phyloP scores from a whole-genome alignment of 2,888 invertebrate genomes.

The Pandemis cinnamomeana region DNA sequence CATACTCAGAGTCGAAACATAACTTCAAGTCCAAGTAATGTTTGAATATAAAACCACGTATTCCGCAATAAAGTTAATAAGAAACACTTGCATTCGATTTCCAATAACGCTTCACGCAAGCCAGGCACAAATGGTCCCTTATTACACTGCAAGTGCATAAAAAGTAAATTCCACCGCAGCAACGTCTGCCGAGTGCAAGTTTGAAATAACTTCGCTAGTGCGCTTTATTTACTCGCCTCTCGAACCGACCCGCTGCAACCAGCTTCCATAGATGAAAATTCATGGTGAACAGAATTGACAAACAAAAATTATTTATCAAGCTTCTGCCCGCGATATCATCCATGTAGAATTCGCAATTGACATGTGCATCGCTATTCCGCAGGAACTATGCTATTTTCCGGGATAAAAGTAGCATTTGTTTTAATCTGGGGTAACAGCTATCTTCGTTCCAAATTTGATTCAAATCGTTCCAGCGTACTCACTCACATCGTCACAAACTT shows the following conservation, averaged over 20 bases:
- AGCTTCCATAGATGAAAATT: constrained; percentile 36
- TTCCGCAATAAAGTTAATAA: constrained; percentile 12
- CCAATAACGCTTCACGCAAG: constrained; percentile 24
- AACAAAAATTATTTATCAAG: background rate
- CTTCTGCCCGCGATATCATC: too few relatives aligned
- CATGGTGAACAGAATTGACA: constrained; percentile 9
- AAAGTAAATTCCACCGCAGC: constrained; percentile 61
- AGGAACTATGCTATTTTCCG: too few relatives aligned
- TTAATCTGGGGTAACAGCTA: too few relatives aligned
- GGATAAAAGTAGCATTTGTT: too few relatives aligned
- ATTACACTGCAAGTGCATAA: constrained; percentile 53
- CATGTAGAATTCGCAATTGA: too few relatives aligned
- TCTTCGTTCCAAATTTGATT: too few relatives aligned
- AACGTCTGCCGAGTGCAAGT: constrained; percentile 53
- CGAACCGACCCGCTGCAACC: constrained; percentile 61
- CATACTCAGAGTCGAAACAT: background rate
- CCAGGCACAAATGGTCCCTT: constrained; percentile 39
- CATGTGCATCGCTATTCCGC: too few relatives aligned
- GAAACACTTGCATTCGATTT: constrained; percentile 19
- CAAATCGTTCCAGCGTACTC: too few relatives aligned
- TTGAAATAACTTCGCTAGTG: constrained; percentile 69
- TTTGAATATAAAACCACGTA: background rate
- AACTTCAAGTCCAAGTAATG: background rate
- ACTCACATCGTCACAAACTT: too few relatives aligned
- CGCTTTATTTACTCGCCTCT: constrained; percentile 73